Conservation (phyloP, 2,113 vertebrate species). For the Urocolius indicus region DNA sequence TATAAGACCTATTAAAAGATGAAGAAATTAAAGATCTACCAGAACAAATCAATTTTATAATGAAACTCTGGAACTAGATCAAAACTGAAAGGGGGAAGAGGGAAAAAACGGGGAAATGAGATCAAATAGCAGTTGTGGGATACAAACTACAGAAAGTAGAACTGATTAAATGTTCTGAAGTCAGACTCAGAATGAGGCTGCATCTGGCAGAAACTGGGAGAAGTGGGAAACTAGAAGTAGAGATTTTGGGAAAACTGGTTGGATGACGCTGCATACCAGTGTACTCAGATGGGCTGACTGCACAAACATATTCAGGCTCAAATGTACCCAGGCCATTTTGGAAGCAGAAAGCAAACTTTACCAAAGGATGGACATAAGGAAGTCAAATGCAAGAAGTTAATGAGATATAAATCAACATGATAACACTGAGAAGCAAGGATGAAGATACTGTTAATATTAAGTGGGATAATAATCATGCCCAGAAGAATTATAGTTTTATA, state of each 20-base stretch:
- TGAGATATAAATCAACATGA: not conserved
- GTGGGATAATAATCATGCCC: not conserved
- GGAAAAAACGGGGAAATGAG: not conserved
- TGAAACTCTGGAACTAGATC: constrained; percentile 37
- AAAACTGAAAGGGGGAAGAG: not conserved
- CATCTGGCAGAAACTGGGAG: constrained; percentile 9
- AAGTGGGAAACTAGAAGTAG: constrained; percentile 9
- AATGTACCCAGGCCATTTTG: not conserved
- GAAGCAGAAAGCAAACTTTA: not conserved
- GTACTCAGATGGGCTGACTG: not conserved
- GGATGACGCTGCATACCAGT: not conserved
- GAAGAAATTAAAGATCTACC: constrained; percentile 21
- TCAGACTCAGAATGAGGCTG: constrained; percentile 4
- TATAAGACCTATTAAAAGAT: constrained; percentile 30
- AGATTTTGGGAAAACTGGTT: not conserved
- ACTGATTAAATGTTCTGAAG: not conserved
- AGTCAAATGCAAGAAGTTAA: not conserved
- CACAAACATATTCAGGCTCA: not conserved
- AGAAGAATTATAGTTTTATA: not conserved
- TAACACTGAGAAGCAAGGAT: not conserved
- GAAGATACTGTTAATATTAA: not conserved
- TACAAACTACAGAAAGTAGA: constrained; percentile 28
- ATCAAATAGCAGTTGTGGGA: constrained; percentile 41
- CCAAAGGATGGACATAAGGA: not conserved
- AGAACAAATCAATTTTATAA: constrained; percentile 54